phyloP scores from a whole-genome alignment of 2,888 invertebrate genomes.

The Epirrhoe tristata region DNA sequence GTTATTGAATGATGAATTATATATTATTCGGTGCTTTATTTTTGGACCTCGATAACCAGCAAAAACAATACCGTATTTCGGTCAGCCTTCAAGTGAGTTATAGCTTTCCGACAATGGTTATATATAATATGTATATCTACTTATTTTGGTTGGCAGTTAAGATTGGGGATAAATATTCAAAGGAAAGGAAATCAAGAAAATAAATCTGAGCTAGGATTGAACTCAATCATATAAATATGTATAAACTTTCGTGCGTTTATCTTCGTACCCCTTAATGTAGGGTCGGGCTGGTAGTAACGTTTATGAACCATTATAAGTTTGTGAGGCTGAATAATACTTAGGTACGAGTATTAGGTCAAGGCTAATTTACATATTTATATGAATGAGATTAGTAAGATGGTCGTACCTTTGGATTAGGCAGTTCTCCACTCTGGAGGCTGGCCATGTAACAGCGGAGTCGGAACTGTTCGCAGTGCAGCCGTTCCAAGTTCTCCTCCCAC shows the following conservation, averaged over 20 bases:
- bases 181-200: slow-evolving; percentile 39
- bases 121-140: slow-evolving; percentile 21
- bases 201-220: slow-evolving; percentile 36
- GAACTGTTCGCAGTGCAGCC: slow-evolving; percentile 98
- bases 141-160: slow-evolving; percentile 27
- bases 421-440: slow-evolving; percentile 96
- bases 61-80: slow-evolving; percentile 40
- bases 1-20: slow-evolving; percentile 59
- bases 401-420: slow-evolving; percentile 98
- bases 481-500: slow-evolving; percentile 98
- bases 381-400: background rate
- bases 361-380: background rate
- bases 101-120: slow-evolving; percentile 29
- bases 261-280: slow-evolving; percentile 6
- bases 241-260: slow-evolving; percentile 9
- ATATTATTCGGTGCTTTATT: slow-evolving; percentile 43
- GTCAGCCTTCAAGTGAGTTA: slow-evolving; percentile 40
- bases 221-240: slow-evolving; percentile 33
- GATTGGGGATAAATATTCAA: slow-evolving; percentile 35
- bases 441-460: slow-evolving; percentile 98
- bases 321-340: slow-evolving; percentile 2
- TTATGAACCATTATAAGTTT: slow-evolving; percentile 10
- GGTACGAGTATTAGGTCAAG: background rate
- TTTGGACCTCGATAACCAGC: slow-evolving; percentile 28
- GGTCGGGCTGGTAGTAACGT: background rate